Percentiles rank a stretch among this genome's conserved stretches.
Evolutionary conservation across 2,888 invertebrate species (phyloP).

Genomic region (Drosophila testacea): DNA sequence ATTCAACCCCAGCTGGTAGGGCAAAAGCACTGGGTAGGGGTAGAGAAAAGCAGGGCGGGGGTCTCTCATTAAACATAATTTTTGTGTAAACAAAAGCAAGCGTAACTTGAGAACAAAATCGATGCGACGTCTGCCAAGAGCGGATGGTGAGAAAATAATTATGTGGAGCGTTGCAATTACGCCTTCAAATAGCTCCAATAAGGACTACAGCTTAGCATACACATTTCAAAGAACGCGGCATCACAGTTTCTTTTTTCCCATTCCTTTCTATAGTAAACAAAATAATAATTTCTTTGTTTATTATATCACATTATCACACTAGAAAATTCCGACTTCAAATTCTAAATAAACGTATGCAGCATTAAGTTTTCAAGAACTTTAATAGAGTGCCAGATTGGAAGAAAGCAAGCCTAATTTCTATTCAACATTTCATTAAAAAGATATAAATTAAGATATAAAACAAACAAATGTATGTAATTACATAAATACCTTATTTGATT

Average conservation of each 20-base stretch:
- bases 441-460: too few relatives aligned
- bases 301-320: neutral
- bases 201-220: neutral
- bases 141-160: slow-evolving; percentile 37
- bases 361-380: too few relatives aligned
- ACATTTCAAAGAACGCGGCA: neutral
- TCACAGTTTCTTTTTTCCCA: neutral
- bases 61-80: slow-evolving; percentile 77
- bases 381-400: neutral
- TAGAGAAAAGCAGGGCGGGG: slow-evolving; percentile 7
- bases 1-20: slow-evolving; percentile 51
- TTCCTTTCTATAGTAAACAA: neutral
- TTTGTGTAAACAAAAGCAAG: slow-evolving; percentile 78
- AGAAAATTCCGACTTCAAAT: neutral
- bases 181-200: slow-evolving; percentile 32
- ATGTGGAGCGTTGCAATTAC: slow-evolving; percentile 39
- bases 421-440: too few relatives aligned
- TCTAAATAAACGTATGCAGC: neutral
- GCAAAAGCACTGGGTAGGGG: neutral
- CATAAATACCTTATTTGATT: slow-evolving; percentile 56
- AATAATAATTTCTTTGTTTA: neutral
- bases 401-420: too few relatives aligned
- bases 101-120: slow-evolving; percentile 78
- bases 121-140: slow-evolving; percentile 51
- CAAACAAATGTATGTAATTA: neutral